A percentile compares a stretch with the other conserved stretches of the same genome.
These are phyloP conservation scores for Patiria pectinifera DNA, from an alignment of 53 echinoderm and acorn worm genomes.

Conservation along the genomic window DNA sequence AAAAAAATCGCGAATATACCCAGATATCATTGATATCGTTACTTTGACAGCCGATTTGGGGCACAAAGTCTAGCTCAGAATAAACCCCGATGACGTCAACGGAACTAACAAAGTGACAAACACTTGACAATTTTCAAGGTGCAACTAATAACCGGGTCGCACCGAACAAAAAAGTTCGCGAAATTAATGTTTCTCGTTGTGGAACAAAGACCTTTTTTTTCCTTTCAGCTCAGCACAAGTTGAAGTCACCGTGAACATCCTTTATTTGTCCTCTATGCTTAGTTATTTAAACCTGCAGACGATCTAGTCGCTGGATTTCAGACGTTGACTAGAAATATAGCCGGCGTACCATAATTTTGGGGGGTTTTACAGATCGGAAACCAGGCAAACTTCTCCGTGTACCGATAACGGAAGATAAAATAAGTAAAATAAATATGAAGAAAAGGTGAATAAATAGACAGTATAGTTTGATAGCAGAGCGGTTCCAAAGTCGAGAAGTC, in stretches of 20 bases:
- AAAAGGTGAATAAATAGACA: neutral
- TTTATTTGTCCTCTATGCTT: too few species aligned
- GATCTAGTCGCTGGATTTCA: too few species aligned
- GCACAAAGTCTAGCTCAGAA: neutral
- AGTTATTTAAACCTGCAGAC: too few species aligned
- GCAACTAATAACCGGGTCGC: neutral
- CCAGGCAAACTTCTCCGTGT: neutral
- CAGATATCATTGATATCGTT: neutral
- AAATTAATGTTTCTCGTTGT: neutral
- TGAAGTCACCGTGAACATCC: neutral
- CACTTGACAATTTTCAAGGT: neutral
- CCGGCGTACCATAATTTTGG: too few species aligned
- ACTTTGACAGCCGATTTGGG: neutral
- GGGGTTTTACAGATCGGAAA: neutral
- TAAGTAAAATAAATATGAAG: neutral
- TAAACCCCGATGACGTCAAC: constrained; percentile 1
- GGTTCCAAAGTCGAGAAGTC: constrained; percentile 10
- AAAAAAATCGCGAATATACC: neutral
- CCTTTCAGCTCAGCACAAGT: neutral
- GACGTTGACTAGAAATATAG: too few species aligned
- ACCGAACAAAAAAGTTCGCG: neutral
- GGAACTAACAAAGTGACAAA: neutral
- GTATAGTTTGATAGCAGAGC: neutral
- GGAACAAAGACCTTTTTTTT: neutral
- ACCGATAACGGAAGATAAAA: neutral